A percentile compares a stretch with the other conserved stretches of the same genome.
phyloP scores from a whole-genome alignment of 2,888 invertebrate genomes.

The Odontomyia ornata region DNA sequence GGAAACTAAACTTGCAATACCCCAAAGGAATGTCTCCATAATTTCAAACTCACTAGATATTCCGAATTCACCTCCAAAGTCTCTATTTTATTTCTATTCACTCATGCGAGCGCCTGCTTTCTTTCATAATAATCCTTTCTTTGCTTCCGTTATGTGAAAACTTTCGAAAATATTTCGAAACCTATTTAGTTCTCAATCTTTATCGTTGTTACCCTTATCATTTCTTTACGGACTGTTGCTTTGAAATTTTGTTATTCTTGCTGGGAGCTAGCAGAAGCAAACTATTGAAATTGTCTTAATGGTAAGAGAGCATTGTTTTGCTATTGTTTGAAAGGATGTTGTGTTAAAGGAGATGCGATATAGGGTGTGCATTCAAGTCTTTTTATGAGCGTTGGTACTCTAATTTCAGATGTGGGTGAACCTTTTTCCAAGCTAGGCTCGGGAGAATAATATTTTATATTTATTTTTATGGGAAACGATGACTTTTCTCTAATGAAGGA shows the following conservation, averaged over 20 bases:
- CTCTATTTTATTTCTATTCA: not conserved
- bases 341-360: not conserved
- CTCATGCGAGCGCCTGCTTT: no score
- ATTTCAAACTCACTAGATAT: not conserved
- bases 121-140: slow-evolving; percentile 9
- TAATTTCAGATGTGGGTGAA: no score
- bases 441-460: no score
- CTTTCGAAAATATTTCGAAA: slow-evolving; percentile 30
- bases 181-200: slow-evolving; percentile 14
- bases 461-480: no score
- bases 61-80: not conserved
- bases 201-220: slow-evolving; percentile 21
- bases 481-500: no score
- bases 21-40: not conserved
- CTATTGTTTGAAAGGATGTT: slow-evolving; percentile 18
- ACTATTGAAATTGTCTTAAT: slow-evolving; percentile 35
- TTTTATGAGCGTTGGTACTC: no score
- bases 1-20: not conserved
- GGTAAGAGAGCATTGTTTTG: slow-evolving; percentile 7
- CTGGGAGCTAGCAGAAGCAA: not conserved
- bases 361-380: no score
- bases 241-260: not conserved
- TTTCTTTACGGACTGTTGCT: not conserved
- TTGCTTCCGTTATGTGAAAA: slow-evolving; percentile 16
- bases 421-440: no score